Evolutionary conservation across 2,797 vertebrate species (phyloP).

Genomic region (Nyctalus aviator): DNA sequence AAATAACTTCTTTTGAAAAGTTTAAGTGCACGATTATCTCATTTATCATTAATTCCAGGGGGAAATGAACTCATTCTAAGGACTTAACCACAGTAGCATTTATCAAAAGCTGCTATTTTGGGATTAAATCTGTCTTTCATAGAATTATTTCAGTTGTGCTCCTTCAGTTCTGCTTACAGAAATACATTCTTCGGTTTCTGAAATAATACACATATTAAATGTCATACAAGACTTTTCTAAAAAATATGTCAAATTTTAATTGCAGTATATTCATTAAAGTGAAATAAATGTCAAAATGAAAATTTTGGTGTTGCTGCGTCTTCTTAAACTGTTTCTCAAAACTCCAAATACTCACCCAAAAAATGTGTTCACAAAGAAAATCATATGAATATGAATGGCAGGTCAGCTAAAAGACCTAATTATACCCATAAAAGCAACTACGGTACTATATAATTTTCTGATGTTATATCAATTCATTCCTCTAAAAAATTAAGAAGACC

Average conservation of each 20-base stretch:
- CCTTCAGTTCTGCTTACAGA: conserved; percentile 35
- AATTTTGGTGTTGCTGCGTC: background rate
- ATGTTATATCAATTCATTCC: background rate
- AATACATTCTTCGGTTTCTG: conserved; percentile 45
- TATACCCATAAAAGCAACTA: conserved; percentile 42
- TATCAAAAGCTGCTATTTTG: conserved; percentile 63
- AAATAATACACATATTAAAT: conserved; percentile 57
- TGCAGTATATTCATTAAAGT: conserved; percentile 44
- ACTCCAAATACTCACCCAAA: conserved; percentile 12
- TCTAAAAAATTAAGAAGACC: background rate
- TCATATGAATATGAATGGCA: background rate
- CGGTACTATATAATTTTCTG: background rate
- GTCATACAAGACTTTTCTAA: conserved; percentile 47
- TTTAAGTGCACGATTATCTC: conserved; percentile 13
- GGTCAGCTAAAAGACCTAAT: conserved; percentile 28
- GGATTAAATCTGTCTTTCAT: conserved; percentile 13
- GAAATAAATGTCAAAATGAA: conserved; percentile 52
- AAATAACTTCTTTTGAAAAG: conserved; percentile 31
- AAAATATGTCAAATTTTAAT: conserved; percentile 55
- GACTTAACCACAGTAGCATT: background rate
- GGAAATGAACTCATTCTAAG: conserved; percentile 25
- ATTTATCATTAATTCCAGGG: background rate
- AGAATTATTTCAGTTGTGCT: conserved; percentile 38
- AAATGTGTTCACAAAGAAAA: conserved; percentile 43
- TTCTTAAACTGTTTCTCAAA: conserved; percentile 50